phyloP scores from a whole-genome alignment of 2,888 invertebrate species.

The Zaprionus lineosus region DNA sequence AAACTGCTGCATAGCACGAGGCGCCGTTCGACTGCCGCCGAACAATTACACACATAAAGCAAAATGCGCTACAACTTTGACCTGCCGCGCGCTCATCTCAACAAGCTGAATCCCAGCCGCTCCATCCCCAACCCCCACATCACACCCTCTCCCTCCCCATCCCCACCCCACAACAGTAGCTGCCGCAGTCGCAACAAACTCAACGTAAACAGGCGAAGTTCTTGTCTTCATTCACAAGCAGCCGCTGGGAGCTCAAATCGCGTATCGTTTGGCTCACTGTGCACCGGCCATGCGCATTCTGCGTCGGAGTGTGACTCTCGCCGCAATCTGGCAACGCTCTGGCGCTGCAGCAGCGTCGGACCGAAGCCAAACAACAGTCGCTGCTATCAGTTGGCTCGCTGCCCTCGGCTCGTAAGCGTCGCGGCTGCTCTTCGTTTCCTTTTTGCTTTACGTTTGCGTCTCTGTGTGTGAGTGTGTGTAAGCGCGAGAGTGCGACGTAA shows the following conservation, averaged over 20 bases:
- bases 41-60: slow-evolving; percentile 71
- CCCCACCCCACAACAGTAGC: background rate
- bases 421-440: slow-evolving; percentile 35
- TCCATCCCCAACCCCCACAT: background rate
- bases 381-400: slow-evolving; percentile 67
- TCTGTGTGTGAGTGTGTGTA: slow-evolving; percentile 24
- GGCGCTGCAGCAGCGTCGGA: background rate
- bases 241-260: slow-evolving; percentile 5
- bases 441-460: slow-evolving; percentile 1
- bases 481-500: slow-evolving; percentile 1
- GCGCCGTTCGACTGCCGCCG: slow-evolving; percentile 52
- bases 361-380: background rate
- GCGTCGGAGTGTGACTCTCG: background rate
- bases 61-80: slow-evolving; percentile 69
- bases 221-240: slow-evolving; percentile 60
- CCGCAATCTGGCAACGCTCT: slow-evolving; percentile 52
- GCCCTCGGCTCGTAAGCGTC: slow-evolving; percentile 57
- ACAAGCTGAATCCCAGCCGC: too few species aligned
- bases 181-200: slow-evolving; percentile 34
- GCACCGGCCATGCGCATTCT: slow-evolving; percentile 40
- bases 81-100: slow-evolving; percentile 35
- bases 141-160: background rate
- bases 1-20: slow-evolving; percentile 43
- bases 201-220: slow-evolving; percentile 43
- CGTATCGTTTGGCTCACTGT: slow-evolving; percentile 55